Evolutionary conservation across 1,140 invertebrate genomes (phyloP).

Genomic region (Calliphora vicina): DNA sequence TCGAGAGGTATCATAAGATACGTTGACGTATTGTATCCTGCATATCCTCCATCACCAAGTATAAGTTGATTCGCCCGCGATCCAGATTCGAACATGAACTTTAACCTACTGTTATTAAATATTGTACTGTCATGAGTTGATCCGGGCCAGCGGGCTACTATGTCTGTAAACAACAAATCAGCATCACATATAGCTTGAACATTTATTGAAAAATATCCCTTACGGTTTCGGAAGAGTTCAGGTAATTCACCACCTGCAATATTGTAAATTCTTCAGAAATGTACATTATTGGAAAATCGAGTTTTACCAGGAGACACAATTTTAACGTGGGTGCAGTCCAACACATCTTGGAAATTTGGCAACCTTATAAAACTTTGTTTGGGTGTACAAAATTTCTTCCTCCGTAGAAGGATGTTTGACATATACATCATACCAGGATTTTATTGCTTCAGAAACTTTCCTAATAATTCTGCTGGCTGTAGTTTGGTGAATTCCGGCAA

Average conservation of each 20-base stretch:
- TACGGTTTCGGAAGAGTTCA: background rate
- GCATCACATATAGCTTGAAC: background rate
- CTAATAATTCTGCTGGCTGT: no score
- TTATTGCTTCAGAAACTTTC: no score
- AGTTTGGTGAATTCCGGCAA: no score
- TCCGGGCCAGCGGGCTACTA: background rate
- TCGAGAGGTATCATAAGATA: background rate
- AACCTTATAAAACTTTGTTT: background rate
- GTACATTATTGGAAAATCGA: background rate
- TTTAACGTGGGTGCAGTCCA: background rate
- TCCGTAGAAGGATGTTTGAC: background rate
- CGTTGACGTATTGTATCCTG: background rate
- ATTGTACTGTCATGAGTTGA: background rate
- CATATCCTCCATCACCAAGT: background rate
- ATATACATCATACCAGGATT: no score
- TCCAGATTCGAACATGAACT: background rate
- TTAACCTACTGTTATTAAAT: background rate
- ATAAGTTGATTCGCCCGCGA: background rate
- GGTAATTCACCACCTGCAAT: background rate
- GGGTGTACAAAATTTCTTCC: background rate
- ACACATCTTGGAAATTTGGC: background rate
- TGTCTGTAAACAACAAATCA: background rate
- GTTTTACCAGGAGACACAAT: background rate
- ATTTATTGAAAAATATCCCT: background rate
- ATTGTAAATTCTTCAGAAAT: background rate